Evolutionary conservation across 2,797 vertebrate species (phyloP).

Genomic region (Nothura maculosa): DNA sequence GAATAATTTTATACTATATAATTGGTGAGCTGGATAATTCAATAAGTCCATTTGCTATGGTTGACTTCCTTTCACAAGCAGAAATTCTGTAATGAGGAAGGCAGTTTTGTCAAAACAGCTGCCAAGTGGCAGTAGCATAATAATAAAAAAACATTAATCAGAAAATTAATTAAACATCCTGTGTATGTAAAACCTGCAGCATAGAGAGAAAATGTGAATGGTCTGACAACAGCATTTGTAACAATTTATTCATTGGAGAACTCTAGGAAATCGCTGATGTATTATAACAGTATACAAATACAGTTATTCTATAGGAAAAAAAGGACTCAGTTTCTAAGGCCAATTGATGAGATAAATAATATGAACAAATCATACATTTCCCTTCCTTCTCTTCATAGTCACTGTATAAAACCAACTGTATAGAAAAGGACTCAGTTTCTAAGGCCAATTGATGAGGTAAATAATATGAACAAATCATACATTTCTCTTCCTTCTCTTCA

Average conservation of each 20-base stretch:
- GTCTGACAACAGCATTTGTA: slow-evolving; percentile 63
- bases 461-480: background rate
- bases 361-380: background rate
- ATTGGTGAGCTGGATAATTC: slow-evolving; percentile 86
- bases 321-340: background rate
- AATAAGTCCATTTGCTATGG: slow-evolving; percentile 82
- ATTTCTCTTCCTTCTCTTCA: background rate
- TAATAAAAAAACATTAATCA: slow-evolving; percentile 75
- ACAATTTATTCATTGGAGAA: slow-evolving; percentile 59
- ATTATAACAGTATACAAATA: slow-evolving; percentile 11
- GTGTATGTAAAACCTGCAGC: slow-evolving; percentile 68
- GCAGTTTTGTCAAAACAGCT: slow-evolving; percentile 82
- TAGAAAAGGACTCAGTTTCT: background rate
- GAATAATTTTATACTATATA: slow-evolving; percentile 85
- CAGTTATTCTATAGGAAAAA: slow-evolving; percentile 19
- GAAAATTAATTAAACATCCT: slow-evolving; percentile 82
- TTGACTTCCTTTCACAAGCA: slow-evolving; percentile 82
- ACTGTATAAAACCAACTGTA: background rate
- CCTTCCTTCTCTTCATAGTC: background rate
- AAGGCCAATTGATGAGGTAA: background rate
- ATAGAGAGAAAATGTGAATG: slow-evolving; percentile 66
- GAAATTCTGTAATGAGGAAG: slow-evolving; percentile 80
- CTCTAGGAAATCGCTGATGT: slow-evolving; percentile 16
- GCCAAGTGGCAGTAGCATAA: slow-evolving; percentile 76
- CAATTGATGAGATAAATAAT: background rate